Percentiles rank a stretch among this genome's conserved stretches.
Conservation (phyloP, 2,113 vertebrate species). For the Ictalurus furcatus region DNA sequence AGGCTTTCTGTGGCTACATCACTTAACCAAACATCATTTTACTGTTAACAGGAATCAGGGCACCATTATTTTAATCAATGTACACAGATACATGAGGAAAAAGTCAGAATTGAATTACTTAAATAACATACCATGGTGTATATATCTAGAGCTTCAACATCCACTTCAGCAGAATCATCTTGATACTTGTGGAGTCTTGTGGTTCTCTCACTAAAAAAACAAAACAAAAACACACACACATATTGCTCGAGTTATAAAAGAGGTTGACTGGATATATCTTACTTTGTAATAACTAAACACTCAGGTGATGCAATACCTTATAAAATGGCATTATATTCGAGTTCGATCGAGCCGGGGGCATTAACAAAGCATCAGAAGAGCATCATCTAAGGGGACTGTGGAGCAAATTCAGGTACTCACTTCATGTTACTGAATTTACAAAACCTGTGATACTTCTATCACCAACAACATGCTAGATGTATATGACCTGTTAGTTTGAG, state of each 20-base stretch:
- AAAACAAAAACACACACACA: too few relatives aligned
- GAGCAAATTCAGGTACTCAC: not conserved
- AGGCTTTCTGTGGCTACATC: not conserved
- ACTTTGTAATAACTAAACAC: not conserved
- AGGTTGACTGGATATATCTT: too few relatives aligned
- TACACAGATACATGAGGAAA: not conserved
- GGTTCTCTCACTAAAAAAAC: not conserved
- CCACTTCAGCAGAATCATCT: not conserved
- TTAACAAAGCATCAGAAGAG: not conserved
- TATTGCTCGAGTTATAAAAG: not conserved
- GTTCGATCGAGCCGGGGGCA: not conserved
- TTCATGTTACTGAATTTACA: not conserved
- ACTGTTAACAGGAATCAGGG: not conserved
- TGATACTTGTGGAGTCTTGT: not conserved
- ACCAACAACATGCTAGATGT: not conserved
- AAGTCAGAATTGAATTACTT: not conserved
- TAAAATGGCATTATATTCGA: not conserved
- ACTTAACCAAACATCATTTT: not conserved
- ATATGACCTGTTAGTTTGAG: not conserved
- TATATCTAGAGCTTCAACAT: not conserved
- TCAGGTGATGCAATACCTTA: not conserved
- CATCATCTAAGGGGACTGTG: not conserved
- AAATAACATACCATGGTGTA: conserved; percentile 32
- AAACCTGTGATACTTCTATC: not conserved
- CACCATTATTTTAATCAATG: not conserved